phyloP scores from a whole-genome alignment of 2,888 invertebrate species.

The Megalurothrips usitatus region DNA sequence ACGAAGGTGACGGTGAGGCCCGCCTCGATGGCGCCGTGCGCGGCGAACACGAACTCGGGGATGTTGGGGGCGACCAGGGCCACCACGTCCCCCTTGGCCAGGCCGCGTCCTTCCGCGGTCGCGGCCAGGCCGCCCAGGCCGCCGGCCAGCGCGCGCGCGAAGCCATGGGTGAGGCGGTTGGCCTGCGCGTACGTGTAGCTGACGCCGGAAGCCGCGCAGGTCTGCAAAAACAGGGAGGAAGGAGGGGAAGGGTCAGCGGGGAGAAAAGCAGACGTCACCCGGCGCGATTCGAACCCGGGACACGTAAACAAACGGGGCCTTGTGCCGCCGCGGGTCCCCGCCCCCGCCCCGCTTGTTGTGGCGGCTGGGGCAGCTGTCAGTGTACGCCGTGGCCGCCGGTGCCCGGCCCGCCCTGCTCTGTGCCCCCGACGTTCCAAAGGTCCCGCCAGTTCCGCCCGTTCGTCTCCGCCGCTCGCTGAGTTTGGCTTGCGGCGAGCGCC shows the following conservation, averaged over 20 bases:
- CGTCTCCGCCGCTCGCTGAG: no score
- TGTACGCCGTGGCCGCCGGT: background rate
- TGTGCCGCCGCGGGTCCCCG: background rate
- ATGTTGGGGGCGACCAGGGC: constrained; percentile 65
- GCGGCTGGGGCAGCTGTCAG: background rate
- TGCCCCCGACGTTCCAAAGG: background rate
- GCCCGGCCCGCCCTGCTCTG: background rate
- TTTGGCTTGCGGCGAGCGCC: background rate
- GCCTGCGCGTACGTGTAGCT: constrained; percentile 61
- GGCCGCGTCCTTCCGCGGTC: constrained; percentile 55
- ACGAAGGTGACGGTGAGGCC: constrained; percentile 64
- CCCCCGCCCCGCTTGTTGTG: background rate
- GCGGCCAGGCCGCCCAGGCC: constrained; percentile 64
- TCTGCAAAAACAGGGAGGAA: constrained; percentile 54
- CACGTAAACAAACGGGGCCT: background rate
- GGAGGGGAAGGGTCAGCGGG: background rate
- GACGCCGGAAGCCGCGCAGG: constrained; percentile 62
- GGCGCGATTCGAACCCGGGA: background rate
- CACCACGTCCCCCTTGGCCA: constrained; percentile 59
- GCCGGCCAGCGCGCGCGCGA: constrained; percentile 53
- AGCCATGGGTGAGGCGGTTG: constrained; percentile 50
- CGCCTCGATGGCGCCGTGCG: constrained; percentile 61
- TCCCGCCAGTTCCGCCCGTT: background rate
- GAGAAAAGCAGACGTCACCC: background rate
- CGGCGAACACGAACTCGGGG: constrained; percentile 63